These are phyloP conservation scores for Gonioctena quinquepunctata DNA, from an alignment of 1,140 invertebrate genomes.

Conservation along the genomic window DNA sequence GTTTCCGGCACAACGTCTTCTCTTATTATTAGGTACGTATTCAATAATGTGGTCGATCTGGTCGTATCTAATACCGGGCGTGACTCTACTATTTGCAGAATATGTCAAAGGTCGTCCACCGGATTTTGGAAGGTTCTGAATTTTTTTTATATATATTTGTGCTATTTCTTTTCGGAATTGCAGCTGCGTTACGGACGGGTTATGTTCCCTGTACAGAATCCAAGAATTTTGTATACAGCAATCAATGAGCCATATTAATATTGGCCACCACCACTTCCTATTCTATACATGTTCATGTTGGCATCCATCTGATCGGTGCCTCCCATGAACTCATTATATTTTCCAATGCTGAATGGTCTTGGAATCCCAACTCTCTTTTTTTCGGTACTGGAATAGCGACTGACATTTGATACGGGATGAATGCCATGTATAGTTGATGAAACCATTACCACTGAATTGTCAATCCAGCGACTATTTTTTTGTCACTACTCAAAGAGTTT, in stretches of 20 bases:
- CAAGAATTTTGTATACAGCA: constrained; percentile 45
- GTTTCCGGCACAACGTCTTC: constrained; percentile 2
- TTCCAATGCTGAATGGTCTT: not conserved
- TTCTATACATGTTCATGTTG: constrained; percentile 50
- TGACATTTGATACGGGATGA: constrained; percentile 21
- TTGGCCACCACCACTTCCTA: constrained; percentile 49
- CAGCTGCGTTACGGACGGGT: not conserved
- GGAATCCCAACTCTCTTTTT: constrained; percentile 20
- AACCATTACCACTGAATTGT: constrained; percentile 32
- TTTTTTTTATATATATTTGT: constrained; percentile 1
- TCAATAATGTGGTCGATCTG: not conserved
- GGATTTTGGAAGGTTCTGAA: not conserved
- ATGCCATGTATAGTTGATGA: constrained; percentile 30
- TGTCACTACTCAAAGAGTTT: not conserved
- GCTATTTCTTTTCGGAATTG: constrained; percentile 3
- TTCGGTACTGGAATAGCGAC: constrained; percentile 33
- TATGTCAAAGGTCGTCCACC: no score
- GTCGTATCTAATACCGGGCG: not conserved
- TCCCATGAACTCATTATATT: constrained; percentile 11
- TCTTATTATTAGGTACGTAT: not conserved
- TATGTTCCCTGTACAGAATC: constrained; percentile 33
- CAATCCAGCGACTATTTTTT: constrained; percentile 27
- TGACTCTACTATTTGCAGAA: not conserved
- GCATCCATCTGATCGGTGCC: constrained; percentile 16
- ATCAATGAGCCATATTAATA: constrained; percentile 48